Evolutionary conservation across 2,113 vertebrate genomes (phyloP).

Genomic region (Myotis lucifugus): DNA sequence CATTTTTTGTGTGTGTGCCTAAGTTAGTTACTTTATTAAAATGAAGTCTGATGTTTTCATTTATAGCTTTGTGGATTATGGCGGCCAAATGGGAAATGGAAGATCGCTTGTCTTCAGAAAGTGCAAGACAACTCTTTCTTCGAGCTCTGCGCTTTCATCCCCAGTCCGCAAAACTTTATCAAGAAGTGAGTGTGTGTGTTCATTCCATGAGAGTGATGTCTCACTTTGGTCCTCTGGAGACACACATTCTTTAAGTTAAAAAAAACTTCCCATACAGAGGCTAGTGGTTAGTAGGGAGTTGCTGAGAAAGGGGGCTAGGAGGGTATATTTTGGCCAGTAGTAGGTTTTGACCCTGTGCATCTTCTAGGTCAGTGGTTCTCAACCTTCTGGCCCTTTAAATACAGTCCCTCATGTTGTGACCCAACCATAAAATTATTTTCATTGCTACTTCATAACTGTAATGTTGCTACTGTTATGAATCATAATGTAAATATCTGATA

Average conservation of each 20-base stretch:
- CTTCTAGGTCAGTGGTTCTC: not conserved
- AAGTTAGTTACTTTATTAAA: conserved; percentile 10
- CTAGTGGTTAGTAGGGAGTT: not conserved
- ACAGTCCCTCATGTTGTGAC: too few relatives aligned
- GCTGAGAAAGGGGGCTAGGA: not conserved
- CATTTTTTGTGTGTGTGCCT: not conserved
- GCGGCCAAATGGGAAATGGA: conserved; percentile 98
- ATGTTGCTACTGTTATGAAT: too few relatives aligned
- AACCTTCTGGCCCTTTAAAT: too few relatives aligned
- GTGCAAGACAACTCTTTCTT: conserved; percentile 94
- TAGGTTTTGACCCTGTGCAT: not conserved
- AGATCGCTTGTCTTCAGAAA: conserved; percentile 93
- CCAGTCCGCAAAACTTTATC: conserved; percentile 92
- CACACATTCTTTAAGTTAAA: not conserved
- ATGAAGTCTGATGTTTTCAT: not conserved
- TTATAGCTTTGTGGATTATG: conserved; percentile 96
- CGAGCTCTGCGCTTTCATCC: conserved; percentile 97
- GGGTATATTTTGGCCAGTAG: not conserved
- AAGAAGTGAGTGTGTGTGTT: conserved; percentile 88
- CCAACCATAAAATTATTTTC: too few relatives aligned
- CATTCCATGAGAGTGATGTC: not conserved
- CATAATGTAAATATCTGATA: too few relatives aligned
- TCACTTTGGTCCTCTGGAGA: not conserved
- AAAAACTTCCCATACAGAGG: not conserved
- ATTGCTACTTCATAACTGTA: too few relatives aligned